Evolutionary conservation across 2,113 vertebrate species (phyloP), one percentile per base, ranked within the genome.

Genomic region (Eptesicus fuscus): DNA sequence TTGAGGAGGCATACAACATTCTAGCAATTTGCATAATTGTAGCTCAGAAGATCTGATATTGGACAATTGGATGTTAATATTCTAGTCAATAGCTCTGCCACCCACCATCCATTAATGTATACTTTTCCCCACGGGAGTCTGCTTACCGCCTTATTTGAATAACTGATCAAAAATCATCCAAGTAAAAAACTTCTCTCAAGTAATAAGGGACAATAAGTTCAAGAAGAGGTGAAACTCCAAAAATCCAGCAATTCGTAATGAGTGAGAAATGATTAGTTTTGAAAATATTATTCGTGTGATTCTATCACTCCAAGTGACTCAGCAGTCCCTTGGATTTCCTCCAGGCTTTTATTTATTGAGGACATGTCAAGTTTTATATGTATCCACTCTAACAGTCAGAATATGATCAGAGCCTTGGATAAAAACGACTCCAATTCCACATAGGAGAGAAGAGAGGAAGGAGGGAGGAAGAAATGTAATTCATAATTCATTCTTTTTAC

Each of bases 181-280:
- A 51, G 30, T 82, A 67, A 91, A 69, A 95, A 93, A 6, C 3
- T 51, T 69, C 17, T 67, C 1, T 70, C 28, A 84, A 69, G 70
- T 90, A 40, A 42, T 69, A 85, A 87, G 28, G 40, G 2, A 91
- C 5, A 78, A 59, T 42, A 40, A 80, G 7, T 10, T 91, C 30
- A 93, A 91, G 23, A 16, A 85, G n/a, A 85, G 16, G 7, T 20
- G 94, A 80, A 95, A 88, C 23, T 84, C 56, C 49, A n/a, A 85
- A 90, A 95, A 78, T 37, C 12, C 5, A 44, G 35, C 2, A 78
- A 51, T 83, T 23, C n/a, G 1, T 83, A 69, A 85, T 77, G 11
- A 94, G 16, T 84, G 83, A 95, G 44, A 95, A 93, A 61, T 74
- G 91, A 95, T 73, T 83, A 83, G 77, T 47, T 92, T 49, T 91